A percentile compares a stretch with the other conserved stretches of the same genome.
These are phyloP conservation scores for Phengaris arion DNA, from an alignment of 2,888 invertebrate genomes.

Conservation along the genomic window DNA sequence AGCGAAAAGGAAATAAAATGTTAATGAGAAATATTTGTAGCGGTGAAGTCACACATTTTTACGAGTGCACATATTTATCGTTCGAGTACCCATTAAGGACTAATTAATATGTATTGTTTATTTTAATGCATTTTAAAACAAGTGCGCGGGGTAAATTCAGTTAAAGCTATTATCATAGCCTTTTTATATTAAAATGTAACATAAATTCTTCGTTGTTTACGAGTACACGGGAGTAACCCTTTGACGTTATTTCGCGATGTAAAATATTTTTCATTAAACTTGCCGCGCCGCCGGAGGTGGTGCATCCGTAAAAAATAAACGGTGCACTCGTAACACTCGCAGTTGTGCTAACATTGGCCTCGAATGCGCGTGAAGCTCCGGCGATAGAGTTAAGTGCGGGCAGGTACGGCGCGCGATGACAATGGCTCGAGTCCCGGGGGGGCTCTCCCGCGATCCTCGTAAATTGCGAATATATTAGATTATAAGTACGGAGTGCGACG, in stretches of 20 bases:
- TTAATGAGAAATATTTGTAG: not conserved
- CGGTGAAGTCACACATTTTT: constrained; percentile 3
- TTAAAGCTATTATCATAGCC: not conserved
- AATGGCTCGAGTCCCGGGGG: constrained; percentile 70
- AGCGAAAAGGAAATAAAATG: not conserved
- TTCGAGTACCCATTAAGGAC: not conserved
- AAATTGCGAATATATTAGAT: constrained; percentile 80
- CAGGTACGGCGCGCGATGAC: constrained; percentile 71
- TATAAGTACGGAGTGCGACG: constrained; percentile 76
- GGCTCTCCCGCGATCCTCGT: constrained; percentile 71
- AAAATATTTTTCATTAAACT: constrained; percentile 36
- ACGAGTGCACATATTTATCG: not conserved
- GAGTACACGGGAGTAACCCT: constrained; percentile 24
- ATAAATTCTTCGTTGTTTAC: constrained; percentile 24
- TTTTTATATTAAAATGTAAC: constrained; percentile 23
- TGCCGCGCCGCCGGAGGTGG: constrained; percentile 34
- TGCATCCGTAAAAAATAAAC: constrained; percentile 40
- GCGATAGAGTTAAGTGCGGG: constrained; percentile 66
- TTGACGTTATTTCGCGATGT: constrained; percentile 31
- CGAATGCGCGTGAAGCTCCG: constrained; percentile 53
- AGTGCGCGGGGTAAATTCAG: not conserved
- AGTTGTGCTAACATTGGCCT: constrained; percentile 49
- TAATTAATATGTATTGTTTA: constrained; percentile 18
- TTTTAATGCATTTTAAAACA: constrained; percentile 17
- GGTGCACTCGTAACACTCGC: constrained; percentile 39